Base-by-base conservation (phyloP, 1,140 invertebrate genomes). In the Nylanderia fulva region DNA sequence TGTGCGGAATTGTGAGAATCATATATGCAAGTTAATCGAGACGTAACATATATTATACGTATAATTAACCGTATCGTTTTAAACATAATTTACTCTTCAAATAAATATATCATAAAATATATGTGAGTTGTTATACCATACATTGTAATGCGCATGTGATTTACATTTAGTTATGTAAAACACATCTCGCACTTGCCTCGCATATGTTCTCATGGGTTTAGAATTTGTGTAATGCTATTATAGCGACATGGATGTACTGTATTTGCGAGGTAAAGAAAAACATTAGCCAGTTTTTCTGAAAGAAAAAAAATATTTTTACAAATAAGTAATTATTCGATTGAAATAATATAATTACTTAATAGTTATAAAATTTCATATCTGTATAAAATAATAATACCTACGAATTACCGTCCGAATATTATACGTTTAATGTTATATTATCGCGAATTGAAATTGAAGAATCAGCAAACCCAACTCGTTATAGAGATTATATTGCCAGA, bases 91-190 rank as follows among this genome's bases (percentile, higher is more conserved):
- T 82, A n/a, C 24, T 58, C 27, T 13, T 11, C 7, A 36, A 33
- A 71, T 69, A 39, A 80, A 80, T 56, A 42, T 42, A 42, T 42
- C 9, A 64, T 11, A 21, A n/a, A 69, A 42, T 71, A 52, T 58
- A 64, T 54, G 36, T 24, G n/a, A 13, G 36, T 58, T 24, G 66
- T 72, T 82, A 60, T 42, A 42, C 71, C 36, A 13, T 29, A 33
- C 24, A 54, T 36, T 33, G 54, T 82, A 33, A 82, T 72, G 77
- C 52, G 77, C 77, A 82, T 82, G 58, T 72, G 36, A 82, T 82
- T 82, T 82, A 82, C 77, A 82, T 82, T 82, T 82, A 72, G 66
- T 82, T 82, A 82, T 21, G 66, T 72, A 45, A 72, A 72, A 52
- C 36, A 15, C 27, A 68, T 42, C 36, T 58, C 48, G 48, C 48